Base-by-base conservation (phyloP, 2,797 vertebrate genomes). In the Paratrypauchen microcephalus region DNA sequence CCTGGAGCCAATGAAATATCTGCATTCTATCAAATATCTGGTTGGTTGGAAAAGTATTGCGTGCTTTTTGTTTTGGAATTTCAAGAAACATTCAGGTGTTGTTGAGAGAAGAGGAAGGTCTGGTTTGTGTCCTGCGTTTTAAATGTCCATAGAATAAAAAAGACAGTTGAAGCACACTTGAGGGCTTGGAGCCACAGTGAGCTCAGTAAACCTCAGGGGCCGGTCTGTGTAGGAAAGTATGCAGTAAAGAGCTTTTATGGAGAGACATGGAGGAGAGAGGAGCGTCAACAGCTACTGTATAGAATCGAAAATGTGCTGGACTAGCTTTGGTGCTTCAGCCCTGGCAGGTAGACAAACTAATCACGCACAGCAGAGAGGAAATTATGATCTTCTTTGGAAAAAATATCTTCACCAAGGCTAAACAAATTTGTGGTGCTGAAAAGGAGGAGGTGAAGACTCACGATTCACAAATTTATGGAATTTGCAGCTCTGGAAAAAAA, bases 181-280 rank as follows among this genome's bases (percentile, higher is more conserved):
- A 59, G 70, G 69, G 24, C 13, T 2, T 18, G 77, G 74, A 84
- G 78, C 80, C 85, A 74, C 81, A 55, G 66, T 69, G 73, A 90
- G 83, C 73, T 69, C 73, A 81, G 75, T 84, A 78, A 84, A 91
- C 48, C 58, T 79, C 63, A 36, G 62, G 76, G 72, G 74, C 68
- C 73, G 72, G 70, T 72, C 76, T 73, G 64, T 75, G 69, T 61
- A 78, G 85, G 86, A 83, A 87, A 85, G 73, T 82, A 84, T 87
- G 71, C 79, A 74, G 77, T 79, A 70, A 82, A 80, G 72, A 68
- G 52, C 9, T 66, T 78, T 82, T 84, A 74, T 78, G 78, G 52
- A 71, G 67, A 28, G n/a, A 26, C 73, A 78, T 86, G 77, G 76
- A 73, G 58, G 23, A 57, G 79, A 36, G 65, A 12, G 77, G 13